Evolutionary conservation across 1,140 invertebrate genomes (phyloP).

Genomic region (Lasaia peninsularis): DNA sequence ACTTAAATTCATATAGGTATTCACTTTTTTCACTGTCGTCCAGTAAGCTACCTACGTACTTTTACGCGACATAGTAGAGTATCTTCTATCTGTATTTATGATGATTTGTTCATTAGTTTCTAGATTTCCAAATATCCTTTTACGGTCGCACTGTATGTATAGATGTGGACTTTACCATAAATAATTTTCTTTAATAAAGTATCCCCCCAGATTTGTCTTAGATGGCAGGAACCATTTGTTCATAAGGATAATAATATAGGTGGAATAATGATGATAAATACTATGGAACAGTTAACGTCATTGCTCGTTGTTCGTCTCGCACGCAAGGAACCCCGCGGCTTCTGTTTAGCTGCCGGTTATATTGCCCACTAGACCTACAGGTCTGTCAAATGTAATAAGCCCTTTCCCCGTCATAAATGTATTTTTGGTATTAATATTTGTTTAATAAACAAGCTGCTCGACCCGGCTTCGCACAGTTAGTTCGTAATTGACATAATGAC

Average conservation of each 20-base stretch:
- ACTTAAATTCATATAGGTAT: too few species aligned
- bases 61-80: too few species aligned
- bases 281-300: not conserved
- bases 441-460: too few species aligned
- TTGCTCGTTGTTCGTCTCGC: not conserved
- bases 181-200: not conserved
- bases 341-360: not conserved
- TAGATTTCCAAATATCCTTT: too few species aligned
- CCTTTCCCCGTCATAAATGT: not conserved
- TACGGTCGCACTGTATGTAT: too few species aligned
- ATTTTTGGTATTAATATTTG: not conserved
- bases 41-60: too few species aligned
- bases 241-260: not conserved
- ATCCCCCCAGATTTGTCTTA: not conserved
- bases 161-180: too few species aligned
- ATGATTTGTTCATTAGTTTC: too few species aligned
- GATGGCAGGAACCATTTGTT: not conserved
- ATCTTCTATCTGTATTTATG: too few species aligned
- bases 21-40: too few species aligned
- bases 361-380: not conserved
- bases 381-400: not conserved
- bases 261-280: not conserved
- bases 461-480: too few species aligned
- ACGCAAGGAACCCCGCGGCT: slow-evolving; percentile 10
- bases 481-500: too few species aligned